Percentiles rank a stretch among this genome's conserved stretches.
These are phyloP conservation scores for Salarias fasciatus DNA, from an alignment of 2,797 vertebrate species.

Conservation along the genomic window DNA sequence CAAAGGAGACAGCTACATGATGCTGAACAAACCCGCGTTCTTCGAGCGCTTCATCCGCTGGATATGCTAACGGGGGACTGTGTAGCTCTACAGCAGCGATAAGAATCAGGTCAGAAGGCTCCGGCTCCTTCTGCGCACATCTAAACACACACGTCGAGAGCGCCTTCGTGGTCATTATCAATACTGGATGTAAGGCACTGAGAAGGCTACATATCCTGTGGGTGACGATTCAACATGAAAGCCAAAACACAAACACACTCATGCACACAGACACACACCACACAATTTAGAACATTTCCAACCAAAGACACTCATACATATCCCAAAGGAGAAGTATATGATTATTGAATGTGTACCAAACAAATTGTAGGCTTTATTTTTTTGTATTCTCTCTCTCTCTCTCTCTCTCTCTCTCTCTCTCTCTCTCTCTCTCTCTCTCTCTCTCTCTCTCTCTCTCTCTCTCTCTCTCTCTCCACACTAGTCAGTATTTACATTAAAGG, in stretches of 20 bases:
- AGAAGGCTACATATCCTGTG: conserved; percentile 40
- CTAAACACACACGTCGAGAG: conserved; percentile 25
- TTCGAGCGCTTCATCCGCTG: conserved; percentile 94
- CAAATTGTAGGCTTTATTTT: conserved; percentile 51
- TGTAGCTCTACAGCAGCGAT: conserved; percentile 51
- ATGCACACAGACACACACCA: conserved; percentile 12
- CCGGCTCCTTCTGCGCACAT: conserved; percentile 43
- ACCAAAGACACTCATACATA: conserved; percentile 50
- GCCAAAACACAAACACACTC: conserved; percentile 16
- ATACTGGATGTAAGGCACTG: conserved; percentile 54
- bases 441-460: conserved; percentile 3
- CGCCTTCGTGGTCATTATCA: conserved; percentile 32
- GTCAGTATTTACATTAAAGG: conserved; percentile 70
- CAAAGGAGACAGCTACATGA: conserved; percentile 85
- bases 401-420: not conserved
- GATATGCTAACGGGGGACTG: conserved; percentile 90
- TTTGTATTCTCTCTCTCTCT: conserved; percentile 23
- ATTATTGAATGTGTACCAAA: conserved; percentile 67
- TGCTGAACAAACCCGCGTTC: conserved; percentile 87
- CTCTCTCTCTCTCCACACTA: conserved; percentile 25
- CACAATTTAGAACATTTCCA: conserved; percentile 27
- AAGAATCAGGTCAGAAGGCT: conserved; percentile 33
- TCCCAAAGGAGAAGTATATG: conserved; percentile 46
- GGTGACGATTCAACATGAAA: conserved; percentile 31
- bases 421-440: not conserved